Evolutionary conservation across 2,888 invertebrate genomes (phyloP).

Genomic region (Xestia rhomboidea): DNA sequence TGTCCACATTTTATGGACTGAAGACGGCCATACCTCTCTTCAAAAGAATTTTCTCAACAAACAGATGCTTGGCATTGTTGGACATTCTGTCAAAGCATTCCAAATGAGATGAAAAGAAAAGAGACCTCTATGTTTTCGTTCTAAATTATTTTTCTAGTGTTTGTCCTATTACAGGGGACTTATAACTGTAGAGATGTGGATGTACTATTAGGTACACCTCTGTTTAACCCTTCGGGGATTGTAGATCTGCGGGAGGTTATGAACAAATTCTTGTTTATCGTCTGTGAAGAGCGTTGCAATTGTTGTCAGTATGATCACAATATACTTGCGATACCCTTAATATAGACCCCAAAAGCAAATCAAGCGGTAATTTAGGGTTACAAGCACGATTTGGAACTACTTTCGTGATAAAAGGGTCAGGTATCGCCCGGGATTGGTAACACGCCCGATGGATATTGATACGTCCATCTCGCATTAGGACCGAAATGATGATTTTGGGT

Average conservation of each 20-base stretch:
- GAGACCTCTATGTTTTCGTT: too few species aligned
- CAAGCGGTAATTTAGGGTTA: conserved; percentile 26
- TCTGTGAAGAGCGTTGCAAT: conserved; percentile 7
- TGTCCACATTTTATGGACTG: neutral
- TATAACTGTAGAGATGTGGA: neutral
- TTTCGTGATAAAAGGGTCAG: conserved; percentile 24
- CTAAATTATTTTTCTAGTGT: too few species aligned
- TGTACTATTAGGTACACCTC: neutral
- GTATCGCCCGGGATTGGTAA: conserved; percentile 26
- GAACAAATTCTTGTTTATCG: neutral
- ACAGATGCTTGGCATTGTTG: neutral
- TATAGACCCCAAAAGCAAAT: conserved; percentile 24
- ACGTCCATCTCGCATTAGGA: conserved; percentile 3
- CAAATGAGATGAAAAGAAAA: too few species aligned
- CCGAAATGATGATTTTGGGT: conserved; percentile 6
- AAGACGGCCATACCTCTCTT: neutral
- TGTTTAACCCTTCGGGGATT: neutral
- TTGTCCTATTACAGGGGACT: neutral
- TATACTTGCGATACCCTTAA: conserved; percentile 2
- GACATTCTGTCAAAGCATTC: conserved; percentile 1
- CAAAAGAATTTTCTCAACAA: neutral
- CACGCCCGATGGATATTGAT: conserved; percentile 12
- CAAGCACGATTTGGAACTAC: conserved; percentile 17
- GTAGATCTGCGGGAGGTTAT: neutral
- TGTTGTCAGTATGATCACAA: conserved; percentile 8